Evolutionary conservation across 2,797 vertebrate genomes (phyloP), one percentile per base, ranked within the genome.

Genomic region (Sebastiscus tertius): DNA sequence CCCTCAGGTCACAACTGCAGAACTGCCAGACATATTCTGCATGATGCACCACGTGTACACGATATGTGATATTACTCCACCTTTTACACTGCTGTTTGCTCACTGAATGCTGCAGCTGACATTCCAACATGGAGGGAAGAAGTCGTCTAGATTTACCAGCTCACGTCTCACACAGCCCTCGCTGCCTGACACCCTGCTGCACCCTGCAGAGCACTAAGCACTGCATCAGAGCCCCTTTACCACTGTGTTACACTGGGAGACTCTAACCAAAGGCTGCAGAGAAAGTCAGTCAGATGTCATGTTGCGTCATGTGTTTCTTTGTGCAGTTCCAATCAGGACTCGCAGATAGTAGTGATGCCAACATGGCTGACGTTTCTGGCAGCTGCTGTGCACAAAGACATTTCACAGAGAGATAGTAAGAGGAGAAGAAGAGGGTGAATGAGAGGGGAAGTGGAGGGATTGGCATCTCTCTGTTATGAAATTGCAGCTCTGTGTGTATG

Each of bases 61-160:
- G 81, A 83, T 63, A 63, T 55, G 72, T 62, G 78, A 85, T 34
- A 75, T 89, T 83, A 80, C 73, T 87, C 84, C 92, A 93, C 89
- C 84, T 81, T 87, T 88, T 54, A 72, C 77, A 10, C 82, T 77
- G 77, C 55, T 8, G 77, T 68, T 72, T 56, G 82, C 82, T 65
- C 12, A 58, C 68, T 2, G 39, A 58, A 61, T 60, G 59, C 34
- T 36, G 39, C 58, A 27, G 77, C 72, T 20, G 31, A 81, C 88
- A 90, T 92, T 93, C 88, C 90, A 70, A 79, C 83, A 77, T 86
- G 82, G 77, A 81, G 72, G 79, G 87, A 87, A 89, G 84, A 84
- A 70, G 66, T 77, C 26, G 67, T 72, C 78, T 81, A 31, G 36
- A 64, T 84, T 87, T 76, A 83, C 66, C 46, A 22, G 83, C 72